Percentiles rank a stretch among this genome's conserved stretches.
Evolutionary conservation across 1,140 invertebrate genomes (phyloP).

Genomic region (honey bee (Apis mellifera)): Amel_HAv3.1 CM009935.2:3632001-3632500

Average conservation of each 20-base stretch:
- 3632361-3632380: neutral
- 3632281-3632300: neutral
- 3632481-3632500: slow-evolving; percentile 14
- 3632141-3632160: neutral
- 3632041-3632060: neutral
- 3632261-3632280: neutral
- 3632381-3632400: slow-evolving; percentile 15
- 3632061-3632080: neutral
- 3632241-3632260: neutral
- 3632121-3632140: neutral
- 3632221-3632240: slow-evolving; percentile 11
- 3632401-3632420: neutral
- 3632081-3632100: neutral
- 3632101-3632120: too few relatives aligned
- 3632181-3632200: neutral
- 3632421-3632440: neutral
- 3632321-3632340: neutral
- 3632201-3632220: neutral
- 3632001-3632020: neutral
- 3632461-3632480: neutral
- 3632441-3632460: too few relatives aligned
- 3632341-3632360: neutral
- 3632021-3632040: slow-evolving; percentile 10
- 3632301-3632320: neutral
- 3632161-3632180: neutral